Evolutionary conservation across 2,888 invertebrate genomes (phyloP), one percentile per base, ranked within the genome.

Genomic region (Portevinia maculata): DNA sequence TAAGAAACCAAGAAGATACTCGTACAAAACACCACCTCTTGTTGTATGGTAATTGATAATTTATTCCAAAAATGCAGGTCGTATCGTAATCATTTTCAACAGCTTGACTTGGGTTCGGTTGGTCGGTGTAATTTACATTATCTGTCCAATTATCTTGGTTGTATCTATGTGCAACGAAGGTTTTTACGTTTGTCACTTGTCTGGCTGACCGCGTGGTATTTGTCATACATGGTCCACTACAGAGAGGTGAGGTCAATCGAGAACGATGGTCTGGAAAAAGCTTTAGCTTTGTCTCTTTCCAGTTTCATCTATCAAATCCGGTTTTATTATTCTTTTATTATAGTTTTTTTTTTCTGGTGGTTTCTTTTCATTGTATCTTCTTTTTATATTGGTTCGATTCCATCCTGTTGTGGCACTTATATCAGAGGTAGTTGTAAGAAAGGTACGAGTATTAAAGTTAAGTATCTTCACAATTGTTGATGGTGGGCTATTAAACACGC

Each of bases 201-300:
- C 65, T 60, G 39, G 44, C 52, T 71, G 62, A 53, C 71, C 53
- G 62, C 13, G 39, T 53, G 53, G 79, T 41, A 79, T 79, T 74
- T 79, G 79, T 76, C 76, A 76, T 70, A 81, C 81, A 81, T 81
- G 81, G 65, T 76, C 81, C 81, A 81, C 70, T 64, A 81, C 76
- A 81, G 65, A 50, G 50, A 69, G 79, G 55, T 70, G 75, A 75
- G 64, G 71, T 78, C 64, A 64, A 59, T 57, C 48, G 32, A 52
- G 9, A 5, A 5, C 9, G 30, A 37, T 39, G 50, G 48, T 30
- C 15, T 41, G 34, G 46, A 13, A 37, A 69, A 59, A 53, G 50
- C 69, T 64, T 9, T 41, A 15, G 24, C 34, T 19, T 9, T 41
- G 30, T 57, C 13, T 15, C 1, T 41, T 50, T 39, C 5, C 17